Conservation (phyloP, 35 echinoderm and acorn worm species). For the Acanthaster planci region DNA sequence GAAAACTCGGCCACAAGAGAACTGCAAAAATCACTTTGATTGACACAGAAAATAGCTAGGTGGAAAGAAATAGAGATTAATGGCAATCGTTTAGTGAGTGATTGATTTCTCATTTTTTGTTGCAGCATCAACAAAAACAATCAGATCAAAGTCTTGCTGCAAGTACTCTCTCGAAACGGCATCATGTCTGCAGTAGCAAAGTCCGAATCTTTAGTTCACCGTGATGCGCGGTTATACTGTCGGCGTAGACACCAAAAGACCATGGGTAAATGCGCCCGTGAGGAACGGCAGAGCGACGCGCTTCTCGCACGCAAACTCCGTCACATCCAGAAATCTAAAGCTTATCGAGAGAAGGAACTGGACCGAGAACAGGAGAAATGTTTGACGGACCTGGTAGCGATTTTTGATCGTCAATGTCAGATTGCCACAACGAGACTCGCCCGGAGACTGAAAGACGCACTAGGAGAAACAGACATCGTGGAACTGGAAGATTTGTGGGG, state of each 20-base stretch:
- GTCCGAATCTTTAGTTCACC: conserved; percentile 64
- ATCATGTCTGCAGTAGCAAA: conserved; percentile 57
- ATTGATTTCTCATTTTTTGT: too few species aligned
- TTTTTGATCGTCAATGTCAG: conserved; percentile 82
- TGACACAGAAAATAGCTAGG: too few species aligned
- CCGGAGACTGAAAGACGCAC: conserved; percentile 2
- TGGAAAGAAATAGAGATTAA: too few species aligned
- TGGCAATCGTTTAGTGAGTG: too few species aligned
- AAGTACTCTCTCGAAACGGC: background rate
- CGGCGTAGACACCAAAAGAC: conserved; percentile 64
- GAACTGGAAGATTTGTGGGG: background rate
- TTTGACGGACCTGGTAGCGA: conserved; percentile 56
- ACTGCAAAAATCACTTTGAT: too few species aligned
- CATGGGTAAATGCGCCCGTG: conserved; percentile 60
- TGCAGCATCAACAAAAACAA: too few species aligned
- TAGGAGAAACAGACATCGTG: background rate
- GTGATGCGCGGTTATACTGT: conserved; percentile 71
- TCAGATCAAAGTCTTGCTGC: too few species aligned
- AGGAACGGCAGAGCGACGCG: conserved; percentile 61
- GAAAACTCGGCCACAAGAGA: too few species aligned
- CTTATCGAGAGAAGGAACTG: conserved; percentile 53
- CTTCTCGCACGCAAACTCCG: conserved; percentile 60
- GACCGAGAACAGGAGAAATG: conserved; percentile 78
- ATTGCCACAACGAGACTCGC: conserved; percentile 65
- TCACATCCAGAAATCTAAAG: conserved; percentile 59